Conservation (phyloP, 2,888 invertebrate species). For the Harmothoe impar region DNA sequence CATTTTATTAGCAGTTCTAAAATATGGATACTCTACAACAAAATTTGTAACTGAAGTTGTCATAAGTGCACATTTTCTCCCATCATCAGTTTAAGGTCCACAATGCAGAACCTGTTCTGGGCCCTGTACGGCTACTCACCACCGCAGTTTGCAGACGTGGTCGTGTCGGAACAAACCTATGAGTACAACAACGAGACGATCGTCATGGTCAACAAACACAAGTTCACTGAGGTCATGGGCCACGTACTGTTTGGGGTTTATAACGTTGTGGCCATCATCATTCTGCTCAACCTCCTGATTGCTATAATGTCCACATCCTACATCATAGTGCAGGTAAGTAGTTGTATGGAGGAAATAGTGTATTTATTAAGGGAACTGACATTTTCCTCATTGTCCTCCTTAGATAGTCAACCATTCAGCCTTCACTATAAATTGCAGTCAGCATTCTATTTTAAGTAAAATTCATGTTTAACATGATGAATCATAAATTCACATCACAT, state of each 20-base stretch:
- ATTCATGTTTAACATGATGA: no score
- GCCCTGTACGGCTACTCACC: conserved; percentile 88
- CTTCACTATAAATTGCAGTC: no score
- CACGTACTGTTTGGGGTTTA: conserved; percentile 68
- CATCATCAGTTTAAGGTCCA: conserved; percentile 84
- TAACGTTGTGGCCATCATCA: conserved; percentile 69
- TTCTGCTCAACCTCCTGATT: conserved; percentile 74
- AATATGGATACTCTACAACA: no score
- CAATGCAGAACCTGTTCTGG: conserved; percentile 89
- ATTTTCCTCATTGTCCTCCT: no score
- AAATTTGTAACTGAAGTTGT: no score
- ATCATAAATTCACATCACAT: no score
- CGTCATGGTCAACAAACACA: conserved; percentile 67
- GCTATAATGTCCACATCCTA: conserved; percentile 74
- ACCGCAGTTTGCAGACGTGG: conserved; percentile 87
- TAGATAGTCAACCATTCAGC: no score
- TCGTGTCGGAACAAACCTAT: conserved; percentile 83
- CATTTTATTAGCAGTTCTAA: no score
- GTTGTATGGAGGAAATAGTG: no score
- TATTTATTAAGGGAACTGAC: no score
- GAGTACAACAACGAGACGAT: conserved; percentile 61
- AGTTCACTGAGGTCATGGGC: conserved; percentile 70
- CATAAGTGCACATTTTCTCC: not conserved
- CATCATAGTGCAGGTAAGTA: conserved; percentile 69
- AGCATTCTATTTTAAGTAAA: no score